These are phyloP conservation scores for Nomada ruficornis DNA, from an alignment of 2,888 invertebrate genomes.

Conservation along the genomic window DNA sequence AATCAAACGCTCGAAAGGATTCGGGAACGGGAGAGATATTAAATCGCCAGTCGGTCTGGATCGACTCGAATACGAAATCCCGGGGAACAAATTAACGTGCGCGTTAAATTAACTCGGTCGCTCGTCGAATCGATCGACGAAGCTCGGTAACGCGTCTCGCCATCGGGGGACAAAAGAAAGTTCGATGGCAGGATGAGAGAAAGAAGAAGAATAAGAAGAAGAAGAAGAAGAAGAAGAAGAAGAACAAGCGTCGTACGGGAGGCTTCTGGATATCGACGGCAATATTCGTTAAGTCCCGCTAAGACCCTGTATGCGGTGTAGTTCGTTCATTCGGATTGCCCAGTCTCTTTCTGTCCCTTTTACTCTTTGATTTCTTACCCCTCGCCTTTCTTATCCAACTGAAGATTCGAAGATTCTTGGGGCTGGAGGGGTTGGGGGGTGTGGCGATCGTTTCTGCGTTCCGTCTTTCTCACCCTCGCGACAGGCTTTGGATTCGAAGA, in stretches of 20 bases:
- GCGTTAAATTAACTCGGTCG: slow-evolving; percentile 63
- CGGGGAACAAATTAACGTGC: slow-evolving; percentile 52
- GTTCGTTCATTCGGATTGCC: slow-evolving; percentile 77
- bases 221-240: slow-evolving; percentile 1
- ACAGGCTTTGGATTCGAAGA: slow-evolving; percentile 26
- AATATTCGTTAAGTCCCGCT: slow-evolving; percentile 82
- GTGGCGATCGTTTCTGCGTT: slow-evolving; percentile 58
- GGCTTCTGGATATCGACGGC: slow-evolving; percentile 79
- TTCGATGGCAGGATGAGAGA: slow-evolving; percentile 43
- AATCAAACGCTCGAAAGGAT: slow-evolving; percentile 27
- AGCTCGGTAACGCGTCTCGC: slow-evolving; percentile 63
- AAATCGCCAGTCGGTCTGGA: slow-evolving; percentile 8
- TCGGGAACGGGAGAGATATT: slow-evolving; percentile 8
- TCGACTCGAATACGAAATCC: slow-evolving; percentile 44
- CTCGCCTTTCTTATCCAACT: slow-evolving; percentile 48
- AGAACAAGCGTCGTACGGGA: slow-evolving; percentile 55
- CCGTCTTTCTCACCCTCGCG: slow-evolving; percentile 51
- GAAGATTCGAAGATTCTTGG: slow-evolving; percentile 32
- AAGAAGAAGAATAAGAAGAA: slow-evolving; percentile 1
- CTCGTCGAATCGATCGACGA: slow-evolving; percentile 58
- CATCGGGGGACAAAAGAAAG: slow-evolving; percentile 62
- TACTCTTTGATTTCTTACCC: slow-evolving; percentile 45
- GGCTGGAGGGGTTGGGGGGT: slow-evolving; percentile 20
- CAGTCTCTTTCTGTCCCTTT: slow-evolving; percentile 61
- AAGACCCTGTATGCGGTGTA: slow-evolving; percentile 78